Base-by-base conservation (phyloP, 2,113 vertebrate genomes). In the Diphyllodes magnificus region DNA sequence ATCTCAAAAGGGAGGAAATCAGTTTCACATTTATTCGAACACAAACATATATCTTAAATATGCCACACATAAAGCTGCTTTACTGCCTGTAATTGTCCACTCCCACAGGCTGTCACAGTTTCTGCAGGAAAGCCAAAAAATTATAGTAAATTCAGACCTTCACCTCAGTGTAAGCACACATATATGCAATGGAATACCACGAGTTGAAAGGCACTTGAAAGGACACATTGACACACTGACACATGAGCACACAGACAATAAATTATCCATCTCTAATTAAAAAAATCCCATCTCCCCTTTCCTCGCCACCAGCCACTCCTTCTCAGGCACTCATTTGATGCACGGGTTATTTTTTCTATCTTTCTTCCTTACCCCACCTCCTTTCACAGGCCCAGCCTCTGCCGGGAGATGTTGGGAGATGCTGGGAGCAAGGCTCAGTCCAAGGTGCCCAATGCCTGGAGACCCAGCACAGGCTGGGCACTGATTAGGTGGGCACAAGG, bases 351-450 rank as follows among this genome's bases (percentile, higher is more conserved):
- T 78, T 78, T 80, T 15, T 12, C 6, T 40, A 4, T 4, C 44
- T 31, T 49, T 63, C 20, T 50, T 84, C 10, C 14, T 72, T 80
- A 39, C 27, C 15, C 12, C 54, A 7, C 6, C 30, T 49, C 61
- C 30, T 76, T 50, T 25, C 10, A 50, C 13, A 60, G 51, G 37
- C 8, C 42, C 28, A 75, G n/a, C 8, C 42, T 50, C 31, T 53
- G 21, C 11, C 42, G n/a, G n/a, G n/a, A n/a, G n/a, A n/a, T n/a
- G n/a, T n/a, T 51, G 39, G 40, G 59, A 72, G 17, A 7, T 57
- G 37, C 51, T 39, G 30, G 3, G 18, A 61, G 16, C 0, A 0
- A 66, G 47, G 68, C 28, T 86, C 22, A 21, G n/a, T 13, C 57
- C 44, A 30, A 28, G 18, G 9, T 51, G 5, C 15, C 30, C 86